These are phyloP conservation scores for Lerema accius DNA, from an alignment of 1,140 invertebrate genomes.

Conservation along the genomic window DNA sequence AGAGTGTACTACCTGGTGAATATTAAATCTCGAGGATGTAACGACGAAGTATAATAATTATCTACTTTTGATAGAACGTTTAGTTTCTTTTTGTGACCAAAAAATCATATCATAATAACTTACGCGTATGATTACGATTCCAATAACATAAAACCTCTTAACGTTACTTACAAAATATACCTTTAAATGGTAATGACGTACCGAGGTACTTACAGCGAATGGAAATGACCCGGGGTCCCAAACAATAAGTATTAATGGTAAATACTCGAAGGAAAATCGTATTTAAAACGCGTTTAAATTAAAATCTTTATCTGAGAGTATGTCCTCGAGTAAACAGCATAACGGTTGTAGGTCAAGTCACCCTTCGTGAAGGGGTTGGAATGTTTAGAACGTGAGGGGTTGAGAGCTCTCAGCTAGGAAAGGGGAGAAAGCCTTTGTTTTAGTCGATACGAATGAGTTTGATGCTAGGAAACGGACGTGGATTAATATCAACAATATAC, in stretches of 20 bases:
- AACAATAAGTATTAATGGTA: background rate
- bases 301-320: background rate
- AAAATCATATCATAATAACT: no score
- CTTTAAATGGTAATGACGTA: no score
- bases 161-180: no score
- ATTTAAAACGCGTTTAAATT: conserved; percentile 2
- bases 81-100: no score
- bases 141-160: no score
- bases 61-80: no score
- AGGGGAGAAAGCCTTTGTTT: background rate
- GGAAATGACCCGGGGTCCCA: background rate
- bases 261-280: background rate
- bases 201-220: no score
- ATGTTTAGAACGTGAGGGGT: conserved; percentile 21
- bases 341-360: conserved; percentile 15
- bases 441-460: background rate
- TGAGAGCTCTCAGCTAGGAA: conserved; percentile 4
- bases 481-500: background rate
- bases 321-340: conserved; percentile 7
- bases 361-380: conserved; percentile 13
- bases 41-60: no score
- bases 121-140: no score
- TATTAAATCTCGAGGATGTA: no score
- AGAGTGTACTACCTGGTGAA: no score
- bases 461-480: background rate